These are phyloP conservation scores for Parapristionchus giblindavisi DNA, from an alignment of 2,888 invertebrate species.

Conservation along the genomic window DNA sequence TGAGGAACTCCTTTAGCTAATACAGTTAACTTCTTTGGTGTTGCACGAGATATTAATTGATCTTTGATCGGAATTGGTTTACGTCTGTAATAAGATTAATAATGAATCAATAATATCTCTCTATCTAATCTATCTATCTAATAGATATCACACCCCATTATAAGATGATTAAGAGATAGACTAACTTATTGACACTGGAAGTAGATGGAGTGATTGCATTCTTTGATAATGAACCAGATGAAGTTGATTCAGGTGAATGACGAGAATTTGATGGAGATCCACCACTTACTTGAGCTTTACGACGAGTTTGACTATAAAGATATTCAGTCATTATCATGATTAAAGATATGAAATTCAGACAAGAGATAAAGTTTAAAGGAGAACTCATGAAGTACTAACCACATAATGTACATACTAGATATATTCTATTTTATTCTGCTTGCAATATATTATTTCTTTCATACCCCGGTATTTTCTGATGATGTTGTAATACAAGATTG, in stretches of 20 bases:
- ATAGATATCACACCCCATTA: no score
- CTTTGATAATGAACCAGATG: slow-evolving; percentile 38
- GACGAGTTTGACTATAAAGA: no score
- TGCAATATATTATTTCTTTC: no score
- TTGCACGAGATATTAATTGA: slow-evolving; percentile 45
- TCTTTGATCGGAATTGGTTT: slow-evolving; percentile 42
- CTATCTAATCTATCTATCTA: not conserved
- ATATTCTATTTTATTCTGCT: no score
- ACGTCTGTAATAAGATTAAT: slow-evolving; percentile 37
- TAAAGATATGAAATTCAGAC: no score
- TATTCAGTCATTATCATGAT: no score
- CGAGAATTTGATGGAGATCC: slow-evolving; percentile 49
- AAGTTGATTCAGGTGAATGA: slow-evolving; percentile 50
- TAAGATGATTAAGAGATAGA: no score
- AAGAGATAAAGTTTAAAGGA: no score
- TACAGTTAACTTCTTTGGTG: slow-evolving; percentile 51
- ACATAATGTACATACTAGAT: not conserved
- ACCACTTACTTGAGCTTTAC: slow-evolving; percentile 17
- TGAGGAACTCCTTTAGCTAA: slow-evolving; percentile 51
- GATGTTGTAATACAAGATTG: slow-evolving; percentile 74
- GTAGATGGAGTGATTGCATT: no score
- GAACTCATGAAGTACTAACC: no score
- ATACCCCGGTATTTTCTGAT: slow-evolving; percentile 39
- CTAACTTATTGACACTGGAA: not conserved
- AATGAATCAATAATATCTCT: not conserved